phyloP scores from a whole-genome alignment of 2,113 vertebrate species.

The Platysternon megacephalum region DNA sequence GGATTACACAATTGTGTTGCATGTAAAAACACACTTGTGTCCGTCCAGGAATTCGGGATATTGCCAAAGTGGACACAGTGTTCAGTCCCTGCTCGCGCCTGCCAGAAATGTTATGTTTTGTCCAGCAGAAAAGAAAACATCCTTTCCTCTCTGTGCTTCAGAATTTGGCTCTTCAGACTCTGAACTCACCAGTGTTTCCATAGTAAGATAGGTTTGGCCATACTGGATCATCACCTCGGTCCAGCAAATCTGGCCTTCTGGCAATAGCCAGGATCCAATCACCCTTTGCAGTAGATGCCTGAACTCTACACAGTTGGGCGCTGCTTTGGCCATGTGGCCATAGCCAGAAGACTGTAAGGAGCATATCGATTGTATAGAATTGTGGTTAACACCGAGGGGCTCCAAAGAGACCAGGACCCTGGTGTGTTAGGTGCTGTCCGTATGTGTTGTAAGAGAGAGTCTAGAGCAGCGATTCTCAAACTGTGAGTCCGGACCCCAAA shows the following conservation, averaged over 20 bases:
- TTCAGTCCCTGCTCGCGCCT: constrained; percentile 60
- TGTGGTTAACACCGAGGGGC: fast-evolving
- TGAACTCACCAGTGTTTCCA: constrained; percentile 12
- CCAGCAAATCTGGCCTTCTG: neutral
- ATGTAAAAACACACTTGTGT: constrained; percentile 65
- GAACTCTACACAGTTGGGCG: neutral
- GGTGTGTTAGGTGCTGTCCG: neutral
- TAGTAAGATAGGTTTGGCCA: neutral
- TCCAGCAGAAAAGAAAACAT: constrained; percentile 77
- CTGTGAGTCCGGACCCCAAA: too few species aligned
- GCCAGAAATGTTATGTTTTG: constrained; percentile 72
- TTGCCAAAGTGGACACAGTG: constrained; percentile 77
- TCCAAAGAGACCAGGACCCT: neutral
- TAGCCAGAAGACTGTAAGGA: neutral
- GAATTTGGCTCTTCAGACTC: constrained; percentile 37
- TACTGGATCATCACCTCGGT: neutral
- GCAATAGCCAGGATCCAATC: neutral
- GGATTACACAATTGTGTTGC: constrained; percentile 52
- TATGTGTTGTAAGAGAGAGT: neutral
- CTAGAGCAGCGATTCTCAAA: too few species aligned
- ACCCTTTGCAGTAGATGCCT: fast-evolving
- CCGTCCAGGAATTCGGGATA: constrained; percentile 57
- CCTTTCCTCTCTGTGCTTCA: constrained; percentile 2
- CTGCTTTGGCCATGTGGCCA: neutral
- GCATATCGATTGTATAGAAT: fast-evolving